Percentiles rank a stretch among this genome's conserved stretches.
Conservation (phyloP, 2,113 vertebrate genomes). For the Raja brachyura region DNA sequence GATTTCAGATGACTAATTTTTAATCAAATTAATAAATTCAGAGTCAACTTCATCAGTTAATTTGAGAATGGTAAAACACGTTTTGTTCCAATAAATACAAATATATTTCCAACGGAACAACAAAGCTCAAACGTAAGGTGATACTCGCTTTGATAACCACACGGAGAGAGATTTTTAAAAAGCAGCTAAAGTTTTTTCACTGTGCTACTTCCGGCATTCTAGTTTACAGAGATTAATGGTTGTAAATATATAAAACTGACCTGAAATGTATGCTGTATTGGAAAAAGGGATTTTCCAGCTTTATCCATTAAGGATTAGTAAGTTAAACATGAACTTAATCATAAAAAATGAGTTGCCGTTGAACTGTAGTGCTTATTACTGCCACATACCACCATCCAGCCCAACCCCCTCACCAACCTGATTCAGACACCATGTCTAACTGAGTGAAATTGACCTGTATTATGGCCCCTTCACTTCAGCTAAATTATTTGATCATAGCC, state of each 20-base stretch:
- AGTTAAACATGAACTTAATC: slow-evolving; percentile 34
- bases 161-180: not conserved
- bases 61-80: not conserved
- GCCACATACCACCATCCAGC: slow-evolving; percentile 52
- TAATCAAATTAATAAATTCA: not conserved
- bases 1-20: not conserved
- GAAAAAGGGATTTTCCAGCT: slow-evolving; percentile 25
- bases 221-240: not conserved
- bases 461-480: slow-evolving; percentile 66
- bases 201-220: not conserved
- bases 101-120: not conserved
- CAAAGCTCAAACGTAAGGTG: not conserved
- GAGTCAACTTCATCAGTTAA: not conserved
- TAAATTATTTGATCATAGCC: slow-evolving; percentile 78
- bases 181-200: not conserved
- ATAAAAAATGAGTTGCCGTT: slow-evolving; percentile 44
- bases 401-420: slow-evolving; percentile 50
- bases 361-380: slow-evolving; percentile 43
- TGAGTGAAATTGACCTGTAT: slow-evolving; percentile 76
- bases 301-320: slow-evolving; percentile 36
- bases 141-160: not conserved
- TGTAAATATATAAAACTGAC: slow-evolving; percentile 31
- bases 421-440: slow-evolving; percentile 70
- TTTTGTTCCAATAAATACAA: not conserved
- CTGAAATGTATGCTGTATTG: slow-evolving; percentile 18